Evolutionary conservation across 1,140 invertebrate genomes (phyloP), one percentile per base, ranked within the genome.

Genomic region (Geopemphigus sp.): DNA sequence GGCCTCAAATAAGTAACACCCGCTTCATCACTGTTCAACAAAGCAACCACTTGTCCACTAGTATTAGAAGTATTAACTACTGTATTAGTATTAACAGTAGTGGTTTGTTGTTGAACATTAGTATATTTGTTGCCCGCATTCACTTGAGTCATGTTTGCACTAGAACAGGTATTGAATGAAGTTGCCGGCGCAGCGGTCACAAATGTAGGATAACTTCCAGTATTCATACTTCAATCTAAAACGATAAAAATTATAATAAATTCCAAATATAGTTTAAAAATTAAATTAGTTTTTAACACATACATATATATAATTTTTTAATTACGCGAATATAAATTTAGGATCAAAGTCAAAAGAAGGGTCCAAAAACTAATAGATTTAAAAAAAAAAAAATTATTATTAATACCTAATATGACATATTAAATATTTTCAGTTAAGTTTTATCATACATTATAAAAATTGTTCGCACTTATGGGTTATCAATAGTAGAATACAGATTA

Each of bases 1-100:
- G 91, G 88, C 29, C 91, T 88, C 63, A 93, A 85, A 83, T 92
- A 93, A 83, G 92, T 91, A n/a, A 93, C 89, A 3, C 91, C 91
- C 82, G 89, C 89, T 81, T 92, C 92, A 22, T 90, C 90, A 17
- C 88, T 87, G 5, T 88, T 88, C 5, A 89, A 81, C 19, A 89
- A 85, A 11, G 89, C 89, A 80, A 88, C 88, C 59, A 89, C 88
- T 83, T 89, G 86, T 54, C 82, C 82, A 53, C 83, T 78, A 39
- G 74, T 78, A 78, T 78, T 78, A n/a, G 74, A 78, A 47, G 74
- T 78, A 61, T 78, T 78, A 50, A 78, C 74, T 47, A 78, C 22
- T 22, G 74, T 61, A 78, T 61, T 78, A 14, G 74, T 4, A 61
- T 78, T 78, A 47, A 29, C 10, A 6, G 74, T 63, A 61, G 59